A percentile compares a stretch with the other conserved stretches of the same genome.
Evolutionary conservation across 2,888 invertebrate genomes (phyloP).

Genomic region (Agonopterix alstromeriana): DNA sequence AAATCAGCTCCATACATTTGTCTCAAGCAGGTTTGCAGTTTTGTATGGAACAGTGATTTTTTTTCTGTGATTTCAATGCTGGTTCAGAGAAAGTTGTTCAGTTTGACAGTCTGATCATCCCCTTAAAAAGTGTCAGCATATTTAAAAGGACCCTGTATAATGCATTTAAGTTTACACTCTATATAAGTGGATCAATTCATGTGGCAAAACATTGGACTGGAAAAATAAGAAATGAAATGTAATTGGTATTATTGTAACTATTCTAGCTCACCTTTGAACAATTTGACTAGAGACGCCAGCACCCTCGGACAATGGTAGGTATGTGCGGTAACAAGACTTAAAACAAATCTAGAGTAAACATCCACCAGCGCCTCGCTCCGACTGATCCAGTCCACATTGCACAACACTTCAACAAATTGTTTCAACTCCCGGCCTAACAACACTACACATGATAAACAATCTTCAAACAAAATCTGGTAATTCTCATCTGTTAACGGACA

Average conservation of each 20-base stretch:
- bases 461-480: slow-evolving; percentile 53
- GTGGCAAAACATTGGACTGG: too few species aligned
- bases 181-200: too few species aligned
- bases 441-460: slow-evolving; percentile 56
- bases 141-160: too few species aligned
- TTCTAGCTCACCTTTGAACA: slow-evolving; percentile 52
- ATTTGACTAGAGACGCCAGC: slow-evolving; percentile 47
- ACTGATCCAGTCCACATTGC: slow-evolving; percentile 52
- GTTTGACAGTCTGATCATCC: too few species aligned
- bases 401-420: slow-evolving; percentile 53
- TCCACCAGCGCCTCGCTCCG: slow-evolving; percentile 45
- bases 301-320: slow-evolving; percentile 60
- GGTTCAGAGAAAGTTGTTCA: too few species aligned
- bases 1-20: too few species aligned
- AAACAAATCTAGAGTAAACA: slow-evolving; percentile 47
- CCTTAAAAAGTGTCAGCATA: too few species aligned
- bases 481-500: slow-evolving; percentile 59
- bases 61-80: too few species aligned
- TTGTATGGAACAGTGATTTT: too few species aligned
- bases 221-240: too few species aligned
- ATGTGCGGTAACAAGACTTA: slow-evolving; percentile 62
- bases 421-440: slow-evolving; percentile 51
- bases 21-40: too few species aligned
- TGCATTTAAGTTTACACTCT: too few species aligned
- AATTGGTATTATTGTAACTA: background rate